These are phyloP conservation scores for Lemur catta DNA, from an alignment of 2,797 vertebrate species.

Conservation along the genomic window DNA sequence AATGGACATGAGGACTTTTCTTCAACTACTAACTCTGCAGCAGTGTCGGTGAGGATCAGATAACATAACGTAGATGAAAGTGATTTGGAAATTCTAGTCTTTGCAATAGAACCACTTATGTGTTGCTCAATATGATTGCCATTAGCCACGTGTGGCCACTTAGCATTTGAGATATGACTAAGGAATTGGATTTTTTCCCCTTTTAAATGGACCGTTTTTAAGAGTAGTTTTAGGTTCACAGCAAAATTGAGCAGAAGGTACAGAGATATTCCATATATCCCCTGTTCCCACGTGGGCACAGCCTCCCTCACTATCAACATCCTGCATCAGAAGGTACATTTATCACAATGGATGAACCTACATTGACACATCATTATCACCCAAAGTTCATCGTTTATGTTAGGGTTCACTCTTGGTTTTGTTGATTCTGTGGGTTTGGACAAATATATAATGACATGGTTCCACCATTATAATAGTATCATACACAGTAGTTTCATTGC, in stretches of 20 bases:
- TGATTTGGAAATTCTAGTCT: background rate
- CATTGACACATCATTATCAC: background rate
- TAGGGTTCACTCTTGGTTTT: background rate
- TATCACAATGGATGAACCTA: background rate
- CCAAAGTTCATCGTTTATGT: background rate
- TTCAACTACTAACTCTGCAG: background rate
- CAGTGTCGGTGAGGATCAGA: background rate
- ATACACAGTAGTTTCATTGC: background rate
- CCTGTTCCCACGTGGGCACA: background rate
- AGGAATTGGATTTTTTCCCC: background rate
- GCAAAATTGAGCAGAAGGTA: background rate
- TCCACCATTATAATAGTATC: background rate
- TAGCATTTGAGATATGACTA: background rate
- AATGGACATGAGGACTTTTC: background rate
- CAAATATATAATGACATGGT: background rate
- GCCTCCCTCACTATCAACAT: background rate
- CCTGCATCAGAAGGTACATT: background rate
- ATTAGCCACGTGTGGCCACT: background rate
- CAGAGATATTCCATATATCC: background rate
- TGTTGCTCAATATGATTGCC: background rate
- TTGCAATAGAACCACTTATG: background rate
- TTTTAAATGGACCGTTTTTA: background rate
- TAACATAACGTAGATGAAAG: background rate
- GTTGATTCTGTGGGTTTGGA: background rate
- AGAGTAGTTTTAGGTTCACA: background rate